Conservation (phyloP, 2,888 invertebrate species). For the Patella ulyssiponensis region DNA sequence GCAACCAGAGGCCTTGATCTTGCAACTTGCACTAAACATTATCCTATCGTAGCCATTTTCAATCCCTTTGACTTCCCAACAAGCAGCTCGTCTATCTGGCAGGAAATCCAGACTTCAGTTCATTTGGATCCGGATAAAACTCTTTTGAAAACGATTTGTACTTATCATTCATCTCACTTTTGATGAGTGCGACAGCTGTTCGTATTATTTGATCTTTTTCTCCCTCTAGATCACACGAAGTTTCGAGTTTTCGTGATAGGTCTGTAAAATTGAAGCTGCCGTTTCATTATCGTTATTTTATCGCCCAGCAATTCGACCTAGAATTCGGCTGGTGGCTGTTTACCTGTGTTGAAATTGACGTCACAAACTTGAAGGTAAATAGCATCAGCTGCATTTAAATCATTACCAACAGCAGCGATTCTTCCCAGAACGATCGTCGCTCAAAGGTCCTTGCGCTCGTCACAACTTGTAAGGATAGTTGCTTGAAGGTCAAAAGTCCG, state of each 20-base stretch:
- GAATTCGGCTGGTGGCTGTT: not conserved
- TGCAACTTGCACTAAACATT: no score
- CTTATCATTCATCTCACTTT: not conserved
- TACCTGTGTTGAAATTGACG: not conserved
- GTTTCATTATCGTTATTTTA: not conserved
- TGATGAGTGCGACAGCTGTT: not conserved
- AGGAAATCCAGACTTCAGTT: not conserved
- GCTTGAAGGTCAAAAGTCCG: not conserved
- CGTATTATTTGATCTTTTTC: not conserved
- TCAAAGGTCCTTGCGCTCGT: not conserved
- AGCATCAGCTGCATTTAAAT: conserved; percentile 14
- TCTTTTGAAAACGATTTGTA: not conserved
- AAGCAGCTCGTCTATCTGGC: not conserved
- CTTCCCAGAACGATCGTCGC: conserved; percentile 1
- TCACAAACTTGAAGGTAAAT: not conserved
- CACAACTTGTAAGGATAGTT: not conserved
- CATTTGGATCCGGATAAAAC: not conserved
- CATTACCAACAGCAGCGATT: not conserved
- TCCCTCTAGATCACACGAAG: not conserved
- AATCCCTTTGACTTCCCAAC: not conserved
- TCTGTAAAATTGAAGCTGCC: not conserved
- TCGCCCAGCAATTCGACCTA: not conserved
- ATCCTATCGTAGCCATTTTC: no score
- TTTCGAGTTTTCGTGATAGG: not conserved
- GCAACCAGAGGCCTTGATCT: no score